Evolutionary conservation across 2,113 vertebrate genomes (phyloP).

Genomic region (Microtus ochrogaster): DNA sequence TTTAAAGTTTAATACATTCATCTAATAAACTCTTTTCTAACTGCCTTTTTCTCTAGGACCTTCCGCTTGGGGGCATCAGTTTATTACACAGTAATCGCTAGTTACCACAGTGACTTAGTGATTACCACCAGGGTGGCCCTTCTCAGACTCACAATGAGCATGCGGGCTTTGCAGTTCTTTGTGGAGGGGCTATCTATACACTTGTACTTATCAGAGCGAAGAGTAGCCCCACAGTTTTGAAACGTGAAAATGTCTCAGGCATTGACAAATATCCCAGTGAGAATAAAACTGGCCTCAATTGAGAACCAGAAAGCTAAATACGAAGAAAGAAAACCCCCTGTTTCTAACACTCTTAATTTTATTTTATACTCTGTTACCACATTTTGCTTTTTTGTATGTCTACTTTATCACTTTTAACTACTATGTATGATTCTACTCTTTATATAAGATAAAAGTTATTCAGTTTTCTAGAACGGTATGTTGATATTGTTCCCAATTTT

Average conservation of each 20-base stretch:
- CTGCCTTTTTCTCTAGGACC: neutral
- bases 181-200: too few relatives aligned
- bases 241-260: neutral
- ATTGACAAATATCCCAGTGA: neutral
- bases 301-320: neutral
- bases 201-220: neutral
- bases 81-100: neutral
- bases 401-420: constrained; percentile 7
- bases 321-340: neutral
- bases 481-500: neutral
- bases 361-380: neutral
- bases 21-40: neutral
- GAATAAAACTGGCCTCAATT: neutral
- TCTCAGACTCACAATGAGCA: neutral
- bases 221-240: neutral
- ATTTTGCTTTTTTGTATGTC: neutral
- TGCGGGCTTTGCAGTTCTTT: neutral
- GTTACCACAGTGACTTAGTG: neutral
- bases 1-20: constrained; percentile 40
- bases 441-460: neutral
- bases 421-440: neutral
- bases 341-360: neutral
- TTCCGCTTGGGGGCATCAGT: neutral
- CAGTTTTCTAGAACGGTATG: neutral
- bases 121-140: neutral